These are phyloP conservation scores for Oreochromis mossambicus DNA, from an alignment of 2,797 vertebrate species.

Conservation along the genomic window DNA sequence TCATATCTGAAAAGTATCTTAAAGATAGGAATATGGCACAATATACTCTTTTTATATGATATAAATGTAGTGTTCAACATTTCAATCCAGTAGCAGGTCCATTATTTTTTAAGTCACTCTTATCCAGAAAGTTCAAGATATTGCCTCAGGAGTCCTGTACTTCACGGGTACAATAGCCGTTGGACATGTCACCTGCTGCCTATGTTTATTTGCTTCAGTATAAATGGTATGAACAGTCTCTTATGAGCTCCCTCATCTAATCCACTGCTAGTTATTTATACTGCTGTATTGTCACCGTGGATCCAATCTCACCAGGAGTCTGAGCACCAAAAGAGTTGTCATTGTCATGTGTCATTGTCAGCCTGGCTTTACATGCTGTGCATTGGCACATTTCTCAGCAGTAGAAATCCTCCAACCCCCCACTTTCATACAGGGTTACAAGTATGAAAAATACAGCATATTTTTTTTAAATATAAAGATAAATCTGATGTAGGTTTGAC, in stretches of 20 bases:
- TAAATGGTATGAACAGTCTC: constrained; percentile 38
- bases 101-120: background rate
- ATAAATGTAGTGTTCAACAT: background rate
- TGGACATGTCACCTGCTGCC: constrained; percentile 40
- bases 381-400: background rate
- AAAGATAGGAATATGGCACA: background rate
- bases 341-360: constrained; percentile 48
- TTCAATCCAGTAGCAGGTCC: background rate
- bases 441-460: background rate
- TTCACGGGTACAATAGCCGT: constrained; percentile 1
- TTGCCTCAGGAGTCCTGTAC: constrained; percentile 9
- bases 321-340: constrained; percentile 37
- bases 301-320: constrained; percentile 39
- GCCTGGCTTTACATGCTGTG: background rate
- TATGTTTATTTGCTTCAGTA: constrained; percentile 40
- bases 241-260: constrained; percentile 47
- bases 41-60: background rate
- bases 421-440: background rate
- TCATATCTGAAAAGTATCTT: background rate
- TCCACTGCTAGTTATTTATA: constrained; percentile 58
- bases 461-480: background rate
- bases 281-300: constrained; percentile 47
- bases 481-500: constrained; percentile 43
- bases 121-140: constrained; percentile 8
- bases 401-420: background rate